Conservation (phyloP, 2,797 vertebrate species). For the Harpagifer antarcticus region DNA sequence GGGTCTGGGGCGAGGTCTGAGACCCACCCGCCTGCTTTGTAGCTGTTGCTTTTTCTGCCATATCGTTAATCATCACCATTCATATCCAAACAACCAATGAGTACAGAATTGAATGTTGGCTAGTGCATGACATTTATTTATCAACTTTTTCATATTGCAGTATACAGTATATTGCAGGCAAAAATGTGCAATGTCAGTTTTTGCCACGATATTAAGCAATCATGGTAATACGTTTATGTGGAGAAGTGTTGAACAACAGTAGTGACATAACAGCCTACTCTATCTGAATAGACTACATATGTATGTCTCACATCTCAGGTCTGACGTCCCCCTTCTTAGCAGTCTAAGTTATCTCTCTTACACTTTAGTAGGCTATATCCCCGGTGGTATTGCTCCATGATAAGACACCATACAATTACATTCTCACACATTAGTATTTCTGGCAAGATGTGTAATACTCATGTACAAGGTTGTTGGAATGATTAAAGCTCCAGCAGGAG, state of each 20-base stretch:
- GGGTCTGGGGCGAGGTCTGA: no score
- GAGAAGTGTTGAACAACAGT: background rate
- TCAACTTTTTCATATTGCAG: no score
- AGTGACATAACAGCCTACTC: background rate
- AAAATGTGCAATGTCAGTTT: no score
- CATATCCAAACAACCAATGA: no score
- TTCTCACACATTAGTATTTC: slow-evolving; percentile 52
- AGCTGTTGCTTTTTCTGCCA: no score
- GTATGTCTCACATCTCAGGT: background rate
- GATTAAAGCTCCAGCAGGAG: slow-evolving; percentile 68
- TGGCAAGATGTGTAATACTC: slow-evolving; percentile 70
- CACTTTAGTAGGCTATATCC: slow-evolving; percentile 12
- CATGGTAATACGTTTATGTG: background rate
- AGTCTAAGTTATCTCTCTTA: background rate
- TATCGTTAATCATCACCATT: no score
- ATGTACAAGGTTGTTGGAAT: slow-evolving; percentile 69
- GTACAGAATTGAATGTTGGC: no score
- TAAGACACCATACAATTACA: slow-evolving; percentile 42
- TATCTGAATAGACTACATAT: background rate
- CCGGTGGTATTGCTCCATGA: slow-evolving; percentile 30
- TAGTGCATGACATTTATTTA: no score
- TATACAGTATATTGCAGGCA: no score
- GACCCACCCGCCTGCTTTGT: no score
- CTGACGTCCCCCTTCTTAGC: background rate
- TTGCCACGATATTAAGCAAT: no score